Percentiles rank a stretch among this genome's conserved stretches.
Evolutionary conservation across 2,113 vertebrate genomes (phyloP).

Genomic region (Sardina pilchardus): DNA sequence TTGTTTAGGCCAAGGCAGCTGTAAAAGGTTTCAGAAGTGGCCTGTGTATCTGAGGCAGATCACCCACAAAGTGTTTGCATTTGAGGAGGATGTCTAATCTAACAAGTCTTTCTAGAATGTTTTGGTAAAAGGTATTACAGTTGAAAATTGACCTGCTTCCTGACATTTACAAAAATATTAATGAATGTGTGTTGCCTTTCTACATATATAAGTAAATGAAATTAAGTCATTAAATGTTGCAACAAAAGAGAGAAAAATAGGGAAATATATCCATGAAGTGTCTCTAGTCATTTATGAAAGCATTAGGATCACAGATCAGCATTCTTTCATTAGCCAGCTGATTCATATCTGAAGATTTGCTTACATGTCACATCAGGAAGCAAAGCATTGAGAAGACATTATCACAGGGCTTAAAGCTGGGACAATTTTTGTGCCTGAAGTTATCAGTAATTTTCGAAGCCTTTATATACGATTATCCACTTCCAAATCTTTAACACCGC

Average conservation of each 20-base stretch:
- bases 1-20: background rate
- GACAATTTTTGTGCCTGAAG: too few species aligned
- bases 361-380: too few species aligned
- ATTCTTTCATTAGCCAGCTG: background rate
- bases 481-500: too few species aligned
- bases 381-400: too few species aligned
- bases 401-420: too few species aligned
- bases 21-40: slow-evolving; percentile 27
- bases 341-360: background rate
- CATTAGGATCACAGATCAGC: background rate
- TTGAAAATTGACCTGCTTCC: too few species aligned
- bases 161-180: too few species aligned
- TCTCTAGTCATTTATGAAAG: background rate
- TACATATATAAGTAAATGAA: too few species aligned
- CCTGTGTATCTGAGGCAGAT: slow-evolving; percentile 51
- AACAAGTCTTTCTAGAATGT: background rate
- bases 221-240: too few species aligned
- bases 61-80: slow-evolving; percentile 57
- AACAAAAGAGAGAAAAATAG: background rate
- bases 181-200: too few species aligned
- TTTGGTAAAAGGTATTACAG: background rate
- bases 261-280: background rate
- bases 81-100: slow-evolving; percentile 49
- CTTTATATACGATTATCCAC: too few species aligned
- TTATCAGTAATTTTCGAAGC: too few species aligned